Evolutionary conservation across 1,140 invertebrate genomes (phyloP).

Genomic region (Drosophila ercepeae): DNA sequence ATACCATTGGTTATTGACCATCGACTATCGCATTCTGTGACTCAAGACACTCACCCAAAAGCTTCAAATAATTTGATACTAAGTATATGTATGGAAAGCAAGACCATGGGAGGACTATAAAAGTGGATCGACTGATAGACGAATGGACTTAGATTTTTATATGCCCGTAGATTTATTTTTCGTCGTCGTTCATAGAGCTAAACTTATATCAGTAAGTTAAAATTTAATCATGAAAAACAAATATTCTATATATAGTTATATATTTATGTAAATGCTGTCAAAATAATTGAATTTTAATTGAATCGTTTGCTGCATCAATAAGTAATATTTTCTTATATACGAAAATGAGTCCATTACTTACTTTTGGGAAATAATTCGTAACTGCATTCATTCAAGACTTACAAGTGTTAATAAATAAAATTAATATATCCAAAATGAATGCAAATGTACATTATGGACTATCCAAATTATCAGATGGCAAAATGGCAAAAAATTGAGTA

Average conservation of each 20-base stretch:
- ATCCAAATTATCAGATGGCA: slow-evolving; percentile 7
- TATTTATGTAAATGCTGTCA: slow-evolving; percentile 40
- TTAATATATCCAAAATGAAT: slow-evolving; percentile 5
- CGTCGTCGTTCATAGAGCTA: slow-evolving; percentile 72
- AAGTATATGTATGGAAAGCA: slow-evolving; percentile 46
- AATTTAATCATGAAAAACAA: slow-evolving; percentile 38
- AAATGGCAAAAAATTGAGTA: slow-evolving; percentile 17
- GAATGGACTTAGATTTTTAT: slow-evolving; percentile 81
- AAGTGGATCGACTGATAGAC: slow-evolving; percentile 77
- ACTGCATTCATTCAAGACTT: slow-evolving; percentile 16
- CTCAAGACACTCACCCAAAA: slow-evolving; percentile 49
- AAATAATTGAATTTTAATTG: slow-evolving; percentile 43
- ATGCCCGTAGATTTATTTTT: slow-evolving; percentile 79
- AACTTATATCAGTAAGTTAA: slow-evolving; percentile 64
- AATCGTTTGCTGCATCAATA: slow-evolving; percentile 24
- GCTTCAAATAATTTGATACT: slow-evolving; percentile 59
- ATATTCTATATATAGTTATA: slow-evolving; percentile 28
- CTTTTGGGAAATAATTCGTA: slow-evolving; percentile 20
- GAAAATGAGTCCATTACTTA: slow-evolving; percentile 29
- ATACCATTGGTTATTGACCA: slow-evolving; percentile 28
- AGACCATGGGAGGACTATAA: slow-evolving; percentile 58
- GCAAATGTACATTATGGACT: slow-evolving; percentile 2
- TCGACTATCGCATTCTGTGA: slow-evolving; percentile 45
- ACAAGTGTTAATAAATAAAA: slow-evolving; percentile 1
- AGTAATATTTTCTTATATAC: slow-evolving; percentile 46